Evolutionary conservation across 2,888 invertebrate genomes (phyloP).

Genomic region (Eugnorisma glareosa): DNA sequence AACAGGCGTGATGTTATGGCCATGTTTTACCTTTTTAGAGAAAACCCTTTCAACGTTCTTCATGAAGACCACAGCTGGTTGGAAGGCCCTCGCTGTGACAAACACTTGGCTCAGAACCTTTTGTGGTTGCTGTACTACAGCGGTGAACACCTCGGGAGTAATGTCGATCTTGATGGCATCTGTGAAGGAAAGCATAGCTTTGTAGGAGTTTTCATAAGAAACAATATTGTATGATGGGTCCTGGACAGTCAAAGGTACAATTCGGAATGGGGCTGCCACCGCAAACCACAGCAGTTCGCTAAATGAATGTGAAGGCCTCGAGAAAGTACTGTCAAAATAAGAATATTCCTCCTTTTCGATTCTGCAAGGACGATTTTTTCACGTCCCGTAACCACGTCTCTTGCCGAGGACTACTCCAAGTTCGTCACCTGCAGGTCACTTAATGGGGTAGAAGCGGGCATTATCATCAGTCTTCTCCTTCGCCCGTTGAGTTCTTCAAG

Average conservation of each 20-base stretch:
- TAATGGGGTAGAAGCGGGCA: background rate
- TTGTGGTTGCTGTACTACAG: conserved; percentile 46
- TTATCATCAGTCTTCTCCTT: background rate
- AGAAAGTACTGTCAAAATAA: background rate
- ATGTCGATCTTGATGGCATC: conserved; percentile 80
- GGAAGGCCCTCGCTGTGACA: conserved; percentile 71
- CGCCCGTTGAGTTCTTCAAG: background rate
- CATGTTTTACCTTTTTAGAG: conserved; percentile 64
- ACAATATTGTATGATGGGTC: background rate
- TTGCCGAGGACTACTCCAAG: background rate
- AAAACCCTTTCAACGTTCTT: conserved; percentile 76
- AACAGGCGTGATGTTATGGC: background rate
- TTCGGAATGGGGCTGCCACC: too few relatives aligned
- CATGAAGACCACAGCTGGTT: conserved; percentile 75
- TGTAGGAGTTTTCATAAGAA: background rate
- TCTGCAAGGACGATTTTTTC: background rate
- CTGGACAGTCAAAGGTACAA: background rate
- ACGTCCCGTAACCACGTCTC: background rate
- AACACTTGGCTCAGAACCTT: conserved; percentile 69
- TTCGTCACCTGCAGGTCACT: background rate
- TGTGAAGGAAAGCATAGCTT: conserved; percentile 39
- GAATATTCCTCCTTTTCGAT: background rate
- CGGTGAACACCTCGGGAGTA: conserved; percentile 75
- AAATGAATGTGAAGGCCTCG: background rate
- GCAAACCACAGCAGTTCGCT: background rate